A percentile compares a stretch with the other conserved stretches of the same genome.
These are phyloP conservation scores for Rhyacophila brunnea DNA, from an alignment of 1,140 invertebrate genomes.

Conservation along the genomic window DNA sequence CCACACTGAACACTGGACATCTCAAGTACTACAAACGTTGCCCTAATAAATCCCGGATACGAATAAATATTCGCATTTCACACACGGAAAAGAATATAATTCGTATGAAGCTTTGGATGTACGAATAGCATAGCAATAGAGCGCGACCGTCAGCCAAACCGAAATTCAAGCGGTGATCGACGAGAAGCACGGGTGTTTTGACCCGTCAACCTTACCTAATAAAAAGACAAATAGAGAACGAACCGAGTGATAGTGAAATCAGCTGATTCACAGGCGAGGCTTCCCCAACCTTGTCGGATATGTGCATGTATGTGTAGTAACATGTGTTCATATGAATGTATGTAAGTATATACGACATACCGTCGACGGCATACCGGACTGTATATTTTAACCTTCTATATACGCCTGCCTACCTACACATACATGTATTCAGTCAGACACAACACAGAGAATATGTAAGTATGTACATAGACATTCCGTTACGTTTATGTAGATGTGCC, in stretches of 20 bases:
- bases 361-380: constrained; percentile 12
- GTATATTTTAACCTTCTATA: constrained; percentile 23
- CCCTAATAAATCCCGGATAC: no score
- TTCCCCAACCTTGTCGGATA: constrained; percentile 25
- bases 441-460: no score
- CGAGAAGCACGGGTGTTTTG: constrained; percentile 9
- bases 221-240: constrained; percentile 29
- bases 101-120: no score
- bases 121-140: no score
- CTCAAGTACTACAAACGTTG: no score
- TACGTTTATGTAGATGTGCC: no score
- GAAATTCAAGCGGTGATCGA: neutral
- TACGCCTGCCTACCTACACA: constrained; percentile 4
- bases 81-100: no score
- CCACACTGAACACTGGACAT: no score
- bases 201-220: constrained; percentile 17
- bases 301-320: neutral
- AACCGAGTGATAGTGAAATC: constrained; percentile 30
- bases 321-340: constrained; percentile 1
- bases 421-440: neutral
- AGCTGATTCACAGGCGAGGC: constrained; percentile 24
- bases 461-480: no score
- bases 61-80: no score
- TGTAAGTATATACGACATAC: constrained; percentile 3
- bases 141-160: neutral